Percentiles rank a stretch among this genome's conserved stretches.
Conservation (phyloP, 2,888 invertebrate species). For the Platypus cylindrus region DNA sequence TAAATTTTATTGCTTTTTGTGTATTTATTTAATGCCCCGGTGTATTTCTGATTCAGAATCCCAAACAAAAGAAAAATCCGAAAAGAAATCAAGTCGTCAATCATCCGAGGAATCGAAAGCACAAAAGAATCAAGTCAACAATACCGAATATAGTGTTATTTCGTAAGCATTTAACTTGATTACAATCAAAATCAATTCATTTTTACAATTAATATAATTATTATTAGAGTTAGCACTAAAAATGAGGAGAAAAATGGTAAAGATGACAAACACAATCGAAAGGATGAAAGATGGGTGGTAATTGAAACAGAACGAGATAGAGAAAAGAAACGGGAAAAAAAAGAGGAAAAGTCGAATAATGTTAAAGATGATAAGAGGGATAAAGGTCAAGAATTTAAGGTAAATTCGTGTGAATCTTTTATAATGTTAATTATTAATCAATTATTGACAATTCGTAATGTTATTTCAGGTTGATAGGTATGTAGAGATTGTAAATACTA, state of each 20-base stretch:
- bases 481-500: constrained; percentile 31
- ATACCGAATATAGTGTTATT: constrained; percentile 4
- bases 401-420: constrained; percentile 20
- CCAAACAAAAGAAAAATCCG: constrained; percentile 23
- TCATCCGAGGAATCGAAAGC: constrained; percentile 22
- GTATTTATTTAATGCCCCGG: no score
- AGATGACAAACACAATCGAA: constrained; percentile 38
- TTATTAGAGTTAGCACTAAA: no score
- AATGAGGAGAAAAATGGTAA: constrained; percentile 27
- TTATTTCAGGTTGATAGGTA: constrained; percentile 39
- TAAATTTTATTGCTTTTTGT: constrained; percentile 3
- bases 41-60: no score
- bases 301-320: constrained; percentile 49
- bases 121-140: constrained; percentile 13
- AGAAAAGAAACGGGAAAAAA: constrained; percentile 43
- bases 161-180: constrained; percentile 3
- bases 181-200: neutral
- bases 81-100: constrained; percentile 23
- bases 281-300: constrained; percentile 37
- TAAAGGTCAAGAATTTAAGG: constrained; percentile 27
- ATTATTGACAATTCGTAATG: constrained; percentile 1
- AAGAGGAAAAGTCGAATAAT: constrained; percentile 32
- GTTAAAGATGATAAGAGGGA: constrained; percentile 28
- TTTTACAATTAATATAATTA: neutral
- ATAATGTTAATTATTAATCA: neutral